These are phyloP conservation scores for Neolamprologus ventralis DNA, from an alignment of 2,113 vertebrate genomes.

Conservation along the genomic window DNA sequence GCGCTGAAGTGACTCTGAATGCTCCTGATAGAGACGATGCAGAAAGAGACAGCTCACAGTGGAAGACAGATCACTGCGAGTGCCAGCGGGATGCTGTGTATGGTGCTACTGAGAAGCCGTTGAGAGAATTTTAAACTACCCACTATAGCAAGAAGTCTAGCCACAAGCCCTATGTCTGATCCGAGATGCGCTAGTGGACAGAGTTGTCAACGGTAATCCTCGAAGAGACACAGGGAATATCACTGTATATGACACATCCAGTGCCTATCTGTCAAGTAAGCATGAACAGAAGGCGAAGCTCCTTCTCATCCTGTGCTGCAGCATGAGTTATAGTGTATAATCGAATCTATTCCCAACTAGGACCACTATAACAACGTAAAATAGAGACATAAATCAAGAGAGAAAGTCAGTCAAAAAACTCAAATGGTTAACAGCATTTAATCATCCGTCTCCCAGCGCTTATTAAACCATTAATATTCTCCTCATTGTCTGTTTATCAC, in stretches of 20 bases:
- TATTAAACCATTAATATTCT: constrained; percentile 29
- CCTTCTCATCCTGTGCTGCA: neutral
- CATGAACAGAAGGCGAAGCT: neutral
- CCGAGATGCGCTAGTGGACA: neutral
- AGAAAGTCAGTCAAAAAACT: neutral
- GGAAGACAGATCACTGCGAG: neutral
- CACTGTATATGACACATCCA: neutral
- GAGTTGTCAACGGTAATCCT: neutral
- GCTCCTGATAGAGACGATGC: neutral
- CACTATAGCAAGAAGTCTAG: neutral
- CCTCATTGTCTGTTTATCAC: constrained; percentile 21
- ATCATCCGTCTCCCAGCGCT: neutral
- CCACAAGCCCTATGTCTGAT: neutral
- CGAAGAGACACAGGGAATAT: neutral
- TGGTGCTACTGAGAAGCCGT: neutral
- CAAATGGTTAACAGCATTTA: constrained; percentile 3
- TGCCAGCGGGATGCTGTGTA: neutral
- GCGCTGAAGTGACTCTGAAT: constrained; percentile 31
- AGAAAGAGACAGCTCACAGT: neutral
- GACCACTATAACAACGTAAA: neutral
- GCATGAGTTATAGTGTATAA: neutral
- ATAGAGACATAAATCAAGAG: neutral
- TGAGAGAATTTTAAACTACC: neutral
- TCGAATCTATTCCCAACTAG: neutral
- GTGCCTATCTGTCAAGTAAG: neutral